phyloP scores from a whole-genome alignment of 2,797 vertebrate species.

The Diceros bicornis region DNA sequence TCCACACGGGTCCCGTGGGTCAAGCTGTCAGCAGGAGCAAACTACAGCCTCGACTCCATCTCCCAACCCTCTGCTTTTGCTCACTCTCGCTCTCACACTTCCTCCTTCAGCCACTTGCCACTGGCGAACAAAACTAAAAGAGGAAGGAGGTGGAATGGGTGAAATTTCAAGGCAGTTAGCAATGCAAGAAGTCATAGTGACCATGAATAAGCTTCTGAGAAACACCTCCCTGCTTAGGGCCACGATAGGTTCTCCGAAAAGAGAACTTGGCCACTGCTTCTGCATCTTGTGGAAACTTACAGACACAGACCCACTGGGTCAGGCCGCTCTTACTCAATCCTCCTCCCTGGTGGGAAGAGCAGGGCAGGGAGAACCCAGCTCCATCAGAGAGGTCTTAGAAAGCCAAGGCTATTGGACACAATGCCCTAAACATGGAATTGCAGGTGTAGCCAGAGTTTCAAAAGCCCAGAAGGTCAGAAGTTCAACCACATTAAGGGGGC shows the following conservation, averaged over 20 bases:
- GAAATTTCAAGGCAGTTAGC: neutral
- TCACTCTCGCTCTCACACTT: neutral
- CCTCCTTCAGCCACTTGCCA: conserved; percentile 57
- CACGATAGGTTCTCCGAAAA: fast-evolving
- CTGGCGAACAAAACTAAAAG: conserved; percentile 31
- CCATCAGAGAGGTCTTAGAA: neutral
- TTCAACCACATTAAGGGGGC: neutral
- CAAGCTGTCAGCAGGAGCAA: fast-evolving
- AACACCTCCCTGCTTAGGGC: neutral
- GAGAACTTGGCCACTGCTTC: neutral
- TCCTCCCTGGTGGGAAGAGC: neutral
- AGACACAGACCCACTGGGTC: neutral
- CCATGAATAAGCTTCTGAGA: conserved; percentile 21
- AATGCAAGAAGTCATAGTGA: neutral
- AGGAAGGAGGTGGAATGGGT: conserved; percentile 59
- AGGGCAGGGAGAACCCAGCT: no score
- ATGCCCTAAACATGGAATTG: neutral
- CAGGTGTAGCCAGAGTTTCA: neutral
- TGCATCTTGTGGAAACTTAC: neutral
- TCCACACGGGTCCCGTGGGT: fast-evolving
- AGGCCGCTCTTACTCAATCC: neutral
- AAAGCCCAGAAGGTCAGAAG: neutral
- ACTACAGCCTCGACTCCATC: neutral
- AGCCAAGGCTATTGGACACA: neutral
- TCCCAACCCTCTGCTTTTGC: neutral